Evolutionary conservation across 2,888 invertebrate genomes (phyloP), one percentile per base, ranked within the genome.

Genomic region (Tachystola acroxantha): DNA sequence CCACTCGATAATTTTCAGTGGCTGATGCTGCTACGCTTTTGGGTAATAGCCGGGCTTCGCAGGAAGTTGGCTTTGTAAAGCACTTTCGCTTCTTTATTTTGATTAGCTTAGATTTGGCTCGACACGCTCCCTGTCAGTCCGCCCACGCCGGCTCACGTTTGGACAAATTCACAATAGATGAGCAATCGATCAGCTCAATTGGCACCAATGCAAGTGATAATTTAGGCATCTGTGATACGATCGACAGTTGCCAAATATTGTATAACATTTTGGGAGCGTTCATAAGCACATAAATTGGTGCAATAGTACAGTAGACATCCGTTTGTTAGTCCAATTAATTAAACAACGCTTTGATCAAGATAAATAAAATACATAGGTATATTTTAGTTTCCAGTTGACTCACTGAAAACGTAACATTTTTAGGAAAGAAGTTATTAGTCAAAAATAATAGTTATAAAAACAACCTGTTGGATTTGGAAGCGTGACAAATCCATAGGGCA

Each of bases 1-100:
- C 79, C 55, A 84, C 67, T 52, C 49, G 62, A 64, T 71, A 73
- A 79, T 80, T 82, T 76, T 66, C 79, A 71, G 81, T 76, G 79
- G 76, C 71, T 57, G 65, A 57, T 53, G 54, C 52, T 61, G 59
- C 58, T 65, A 64, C 64, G 67, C 61, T 73, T 72, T 68, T 51
- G 54, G 45, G 55, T 61, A 69, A 74, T 77, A 74, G 70, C 50
- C 50, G 29, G 30, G 58, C 61, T 69, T 53, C 73, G 59, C 80
- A 78, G 82, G 84, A 86, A 82, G 79, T 75, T 58, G 62, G 54
- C 56, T 60, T 67, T 72, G 67, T 57, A 54, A 50, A 64, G 56
- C 66, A 53, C 70, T 75, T 68, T 71, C 67, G 60, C 57, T 57
- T 40, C 6, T 37, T 64, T 52, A 55, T 65, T 66, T 66, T 45